Conservation (phyloP, 2,113 vertebrate species). For the Himantopus leucocephalus region DNA sequence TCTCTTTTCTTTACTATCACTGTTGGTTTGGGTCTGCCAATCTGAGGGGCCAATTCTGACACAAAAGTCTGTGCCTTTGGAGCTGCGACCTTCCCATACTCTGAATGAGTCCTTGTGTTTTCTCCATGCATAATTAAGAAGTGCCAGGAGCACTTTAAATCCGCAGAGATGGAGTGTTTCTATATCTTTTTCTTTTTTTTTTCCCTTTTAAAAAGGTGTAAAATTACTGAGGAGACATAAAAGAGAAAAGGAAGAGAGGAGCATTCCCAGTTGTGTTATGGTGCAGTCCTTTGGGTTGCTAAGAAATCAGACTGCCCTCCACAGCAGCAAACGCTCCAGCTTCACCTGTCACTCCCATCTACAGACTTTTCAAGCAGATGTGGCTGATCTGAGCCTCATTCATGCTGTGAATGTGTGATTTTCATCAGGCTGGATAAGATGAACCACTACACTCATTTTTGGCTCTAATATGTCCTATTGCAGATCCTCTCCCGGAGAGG, state of each 20-base stretch:
- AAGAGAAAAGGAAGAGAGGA: not conserved
- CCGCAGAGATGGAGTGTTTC: not conserved
- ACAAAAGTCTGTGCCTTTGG: not conserved
- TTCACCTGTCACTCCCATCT: not conserved
- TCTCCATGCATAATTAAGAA: not conserved
- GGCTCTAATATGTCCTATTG: not conserved
- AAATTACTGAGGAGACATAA: not conserved
- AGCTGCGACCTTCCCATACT: not conserved
- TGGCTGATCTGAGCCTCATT: not conserved
- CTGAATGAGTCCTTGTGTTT: not conserved
- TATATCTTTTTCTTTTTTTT: not conserved
- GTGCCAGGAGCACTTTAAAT: not conserved
- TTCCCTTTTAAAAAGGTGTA: not conserved
- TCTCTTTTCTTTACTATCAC: accelerated
- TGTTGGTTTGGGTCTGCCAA: not conserved
- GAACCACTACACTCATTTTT: not conserved
- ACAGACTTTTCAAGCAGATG: not conserved
- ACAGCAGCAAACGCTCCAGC: not conserved
- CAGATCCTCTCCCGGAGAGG: not conserved
- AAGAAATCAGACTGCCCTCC: not conserved
- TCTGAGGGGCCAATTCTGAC: not conserved
- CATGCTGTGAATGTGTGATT: not conserved
- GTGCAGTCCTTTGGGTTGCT: not conserved
- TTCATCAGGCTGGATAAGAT: not conserved
- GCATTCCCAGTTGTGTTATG: not conserved